A percentile compares a stretch with the other conserved stretches of the same genome.
These are phyloP conservation scores for Centroberyx gerrardi DNA, from an alignment of 2,797 vertebrate genomes.

Conservation along the genomic window DNA sequence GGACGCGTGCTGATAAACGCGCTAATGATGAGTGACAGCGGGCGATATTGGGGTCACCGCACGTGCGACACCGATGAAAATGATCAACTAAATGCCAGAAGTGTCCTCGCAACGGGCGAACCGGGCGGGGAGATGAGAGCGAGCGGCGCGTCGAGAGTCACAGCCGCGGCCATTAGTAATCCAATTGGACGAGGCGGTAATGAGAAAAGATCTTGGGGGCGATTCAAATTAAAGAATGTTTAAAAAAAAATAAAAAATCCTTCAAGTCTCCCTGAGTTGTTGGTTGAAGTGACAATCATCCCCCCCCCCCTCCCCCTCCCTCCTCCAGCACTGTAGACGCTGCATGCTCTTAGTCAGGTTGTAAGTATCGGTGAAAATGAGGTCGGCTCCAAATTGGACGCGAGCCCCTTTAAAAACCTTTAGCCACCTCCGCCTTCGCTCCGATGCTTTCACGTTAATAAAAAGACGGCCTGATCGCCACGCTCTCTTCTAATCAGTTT, in stretches of 20 bases:
- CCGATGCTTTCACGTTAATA: background rate
- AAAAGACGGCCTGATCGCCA: background rate
- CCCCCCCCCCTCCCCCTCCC: background rate
- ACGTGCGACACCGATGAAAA: conserved; percentile 87
- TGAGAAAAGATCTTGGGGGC: conserved; percentile 82
- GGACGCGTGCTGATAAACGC: conserved; percentile 83
- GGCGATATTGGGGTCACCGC: conserved; percentile 85
- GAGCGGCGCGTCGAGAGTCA: conserved; percentile 74
- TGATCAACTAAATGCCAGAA: conserved; percentile 89
- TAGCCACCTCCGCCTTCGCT: conserved; percentile 24
- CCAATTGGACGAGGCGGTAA: conserved; percentile 83
- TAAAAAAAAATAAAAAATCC: conserved; percentile 1
- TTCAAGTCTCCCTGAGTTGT: conserved; percentile 75
- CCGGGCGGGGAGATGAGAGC: conserved; percentile 65
- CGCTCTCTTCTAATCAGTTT: background rate
- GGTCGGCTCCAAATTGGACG: conserved; percentile 14
- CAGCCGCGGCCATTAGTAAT: conserved; percentile 82
- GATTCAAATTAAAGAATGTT: conserved; percentile 84
- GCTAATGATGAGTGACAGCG: conserved; percentile 89
- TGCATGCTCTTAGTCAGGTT: no score
- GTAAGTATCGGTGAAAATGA: no score
- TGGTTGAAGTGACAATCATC: conserved; percentile 77
- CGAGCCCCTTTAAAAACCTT: conserved; percentile 12
- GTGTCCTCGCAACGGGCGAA: conserved; percentile 78
- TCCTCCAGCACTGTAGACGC: no score